Evolutionary conservation across 2,888 invertebrate species (phyloP).

Genomic region (Danaus chrysippus): DNA sequence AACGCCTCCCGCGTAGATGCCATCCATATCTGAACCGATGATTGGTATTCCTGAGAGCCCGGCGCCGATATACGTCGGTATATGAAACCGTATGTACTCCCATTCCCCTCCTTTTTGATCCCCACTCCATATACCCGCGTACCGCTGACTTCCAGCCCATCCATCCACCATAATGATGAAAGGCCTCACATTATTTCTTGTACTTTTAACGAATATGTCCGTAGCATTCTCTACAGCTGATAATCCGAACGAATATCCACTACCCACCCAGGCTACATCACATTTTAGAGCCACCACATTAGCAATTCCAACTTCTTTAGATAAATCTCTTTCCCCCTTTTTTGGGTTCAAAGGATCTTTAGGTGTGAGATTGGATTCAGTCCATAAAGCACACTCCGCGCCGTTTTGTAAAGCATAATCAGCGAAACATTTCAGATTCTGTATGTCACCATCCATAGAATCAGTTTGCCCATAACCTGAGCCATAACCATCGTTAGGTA

Average conservation of each 20-base stretch:
- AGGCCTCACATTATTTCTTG: constrained; percentile 46
- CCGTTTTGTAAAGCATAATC: constrained; percentile 57
- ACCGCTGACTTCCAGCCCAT: constrained; percentile 70
- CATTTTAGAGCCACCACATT: constrained; percentile 66
- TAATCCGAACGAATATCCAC: constrained; percentile 65
- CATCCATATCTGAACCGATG: constrained; percentile 71
- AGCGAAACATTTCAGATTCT: constrained; percentile 60
- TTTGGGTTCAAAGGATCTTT: constrained; percentile 58
- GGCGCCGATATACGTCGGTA: constrained; percentile 67
- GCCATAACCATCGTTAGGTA: constrained; percentile 72
- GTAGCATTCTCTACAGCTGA: constrained; percentile 62
- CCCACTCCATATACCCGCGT: constrained; percentile 68
- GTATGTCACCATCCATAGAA: constrained; percentile 60
- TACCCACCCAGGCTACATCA: constrained; percentile 71
- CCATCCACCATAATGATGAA: constrained; percentile 70
- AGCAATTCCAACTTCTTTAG: constrained; percentile 57
- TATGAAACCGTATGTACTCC: constrained; percentile 73
- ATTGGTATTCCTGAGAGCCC: constrained; percentile 67
- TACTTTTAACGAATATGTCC: constrained; percentile 48
- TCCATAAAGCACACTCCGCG: constrained; percentile 67
- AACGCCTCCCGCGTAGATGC: constrained; percentile 59
- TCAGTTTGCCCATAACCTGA: constrained; percentile 70
- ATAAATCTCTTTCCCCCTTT: constrained; percentile 68
- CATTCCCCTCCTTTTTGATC: constrained; percentile 69
- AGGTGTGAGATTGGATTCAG: constrained; percentile 64